These are phyloP conservation scores for Sebastes reedi DNA, from an alignment of 2,797 vertebrate genomes.

Conservation along the genomic window DNA sequence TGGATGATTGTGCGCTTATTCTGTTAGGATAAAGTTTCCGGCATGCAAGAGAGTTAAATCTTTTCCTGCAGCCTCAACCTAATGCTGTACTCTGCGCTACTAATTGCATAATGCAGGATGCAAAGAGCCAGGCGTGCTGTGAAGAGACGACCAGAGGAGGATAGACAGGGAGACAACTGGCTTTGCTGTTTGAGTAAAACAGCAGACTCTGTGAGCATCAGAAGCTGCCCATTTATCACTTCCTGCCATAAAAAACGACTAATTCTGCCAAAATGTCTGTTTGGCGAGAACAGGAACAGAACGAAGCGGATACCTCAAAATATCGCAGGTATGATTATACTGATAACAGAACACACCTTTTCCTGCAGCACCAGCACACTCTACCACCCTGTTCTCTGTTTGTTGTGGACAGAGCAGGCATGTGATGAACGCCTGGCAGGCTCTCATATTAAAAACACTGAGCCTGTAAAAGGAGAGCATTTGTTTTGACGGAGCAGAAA, in stretches of 20 bases:
- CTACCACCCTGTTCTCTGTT: background rate
- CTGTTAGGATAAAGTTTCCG: background rate
- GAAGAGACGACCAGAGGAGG: conserved; percentile 28
- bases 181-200: conserved; percentile 12
- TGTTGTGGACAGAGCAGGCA: background rate
- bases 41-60: conserved; percentile 1
- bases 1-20: background rate
- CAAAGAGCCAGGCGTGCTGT: conserved; percentile 38
- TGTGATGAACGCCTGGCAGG: background rate
- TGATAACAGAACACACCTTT: conserved; percentile 11
- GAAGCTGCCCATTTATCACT: conserved; percentile 25
- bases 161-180: conserved; percentile 19
- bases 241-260: conserved; percentile 4
- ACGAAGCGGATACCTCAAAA: background rate
- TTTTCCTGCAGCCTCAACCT: conserved; percentile 22
- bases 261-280: conserved; percentile 13
- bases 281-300: background rate
- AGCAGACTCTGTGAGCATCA: conserved; percentile 1
- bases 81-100: conserved; percentile 24
- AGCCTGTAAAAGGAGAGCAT: background rate
- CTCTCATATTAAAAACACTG: conserved; percentile 1
- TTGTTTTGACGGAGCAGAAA: conserved; percentile 1
- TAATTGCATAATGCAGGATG: conserved; percentile 71
- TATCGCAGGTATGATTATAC: background rate
- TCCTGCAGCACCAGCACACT: conserved; percentile 18